Percentiles rank a stretch among this genome's conserved stretches.
Conservation (phyloP, 2,797 vertebrate genomes). For the Florisuga fusca region DNA sequence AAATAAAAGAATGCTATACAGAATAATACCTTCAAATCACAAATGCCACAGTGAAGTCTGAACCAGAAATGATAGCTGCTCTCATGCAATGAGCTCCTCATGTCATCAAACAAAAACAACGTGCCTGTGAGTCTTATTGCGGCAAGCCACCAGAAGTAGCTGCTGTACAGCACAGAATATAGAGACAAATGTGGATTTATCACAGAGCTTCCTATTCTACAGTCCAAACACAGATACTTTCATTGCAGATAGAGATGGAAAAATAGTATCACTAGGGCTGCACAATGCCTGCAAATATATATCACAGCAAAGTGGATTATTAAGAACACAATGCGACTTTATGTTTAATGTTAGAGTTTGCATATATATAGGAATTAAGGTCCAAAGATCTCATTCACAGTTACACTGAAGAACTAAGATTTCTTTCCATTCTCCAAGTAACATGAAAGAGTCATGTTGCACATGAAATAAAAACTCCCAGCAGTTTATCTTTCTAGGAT, state of each 20-base stretch:
- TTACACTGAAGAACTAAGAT: not conserved
- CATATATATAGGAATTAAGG: not conserved
- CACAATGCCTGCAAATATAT: not conserved
- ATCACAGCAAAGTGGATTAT: not conserved
- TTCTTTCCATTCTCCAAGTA: not conserved
- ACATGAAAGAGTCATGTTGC: not conserved
- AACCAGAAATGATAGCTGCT: conserved; percentile 20
- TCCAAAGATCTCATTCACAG: not conserved
- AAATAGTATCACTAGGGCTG: not conserved
- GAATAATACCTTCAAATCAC: conserved; percentile 32
- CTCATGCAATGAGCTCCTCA: not conserved
- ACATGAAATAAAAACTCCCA: not conserved
- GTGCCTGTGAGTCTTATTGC: not conserved
- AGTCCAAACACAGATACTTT: not conserved
- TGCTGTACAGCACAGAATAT: not conserved
- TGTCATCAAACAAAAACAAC: not conserved
- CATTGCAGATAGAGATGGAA: not conserved
- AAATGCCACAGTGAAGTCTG: conserved; percentile 10
- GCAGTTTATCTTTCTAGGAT: conserved; percentile 18
- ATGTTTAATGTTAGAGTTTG: not conserved
- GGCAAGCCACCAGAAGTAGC: not conserved
- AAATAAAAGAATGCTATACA: not conserved
- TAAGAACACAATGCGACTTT: not conserved
- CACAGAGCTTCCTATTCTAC: conserved; percentile 19
- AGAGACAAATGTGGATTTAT: not conserved